These are phyloP conservation scores for Graphium colonna DNA, from an alignment of 2,888 invertebrate genomes.

Conservation along the genomic window DNA sequence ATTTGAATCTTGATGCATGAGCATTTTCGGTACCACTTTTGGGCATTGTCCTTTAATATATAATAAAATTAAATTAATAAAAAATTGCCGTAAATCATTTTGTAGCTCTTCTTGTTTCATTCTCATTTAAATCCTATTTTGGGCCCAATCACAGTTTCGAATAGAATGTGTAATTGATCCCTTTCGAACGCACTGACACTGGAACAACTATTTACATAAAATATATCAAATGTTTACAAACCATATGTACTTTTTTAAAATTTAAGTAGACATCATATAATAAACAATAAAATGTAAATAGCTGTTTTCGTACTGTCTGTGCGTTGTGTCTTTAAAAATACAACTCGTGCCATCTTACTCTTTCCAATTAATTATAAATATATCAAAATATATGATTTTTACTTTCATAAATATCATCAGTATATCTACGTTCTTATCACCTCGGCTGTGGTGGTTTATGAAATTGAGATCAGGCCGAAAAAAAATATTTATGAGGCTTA, in stretches of 20 bases:
- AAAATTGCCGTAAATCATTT: background rate
- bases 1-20: too few species aligned
- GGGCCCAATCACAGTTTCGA: conserved; percentile 52
- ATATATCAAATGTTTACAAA: background rate
- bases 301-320: conserved; percentile 11
- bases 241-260: background rate
- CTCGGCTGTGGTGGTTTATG: too few species aligned
- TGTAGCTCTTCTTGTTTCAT: conserved; percentile 40
- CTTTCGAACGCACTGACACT: conserved; percentile 14
- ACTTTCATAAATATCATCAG: background rate
- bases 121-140: conserved; percentile 69
- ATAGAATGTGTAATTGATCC: conserved; percentile 35
- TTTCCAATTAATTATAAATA: background rate
- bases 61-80: conserved; percentile 19
- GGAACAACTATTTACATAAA: conserved; percentile 9
- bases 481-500: too few species aligned
- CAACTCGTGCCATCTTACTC: conserved; percentile 16
- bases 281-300: background rate
- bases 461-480: too few species aligned
- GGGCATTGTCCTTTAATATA: conserved; percentile 43
- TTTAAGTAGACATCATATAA: background rate
- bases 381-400: background rate
- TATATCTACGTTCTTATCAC: background rate
- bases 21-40: too few species aligned
- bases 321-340: background rate